Evolutionary conservation across 2,113 vertebrate species (phyloP), one percentile per base, ranked within the genome.

Genomic region (Hemiscyllium ocellatum): DNA sequence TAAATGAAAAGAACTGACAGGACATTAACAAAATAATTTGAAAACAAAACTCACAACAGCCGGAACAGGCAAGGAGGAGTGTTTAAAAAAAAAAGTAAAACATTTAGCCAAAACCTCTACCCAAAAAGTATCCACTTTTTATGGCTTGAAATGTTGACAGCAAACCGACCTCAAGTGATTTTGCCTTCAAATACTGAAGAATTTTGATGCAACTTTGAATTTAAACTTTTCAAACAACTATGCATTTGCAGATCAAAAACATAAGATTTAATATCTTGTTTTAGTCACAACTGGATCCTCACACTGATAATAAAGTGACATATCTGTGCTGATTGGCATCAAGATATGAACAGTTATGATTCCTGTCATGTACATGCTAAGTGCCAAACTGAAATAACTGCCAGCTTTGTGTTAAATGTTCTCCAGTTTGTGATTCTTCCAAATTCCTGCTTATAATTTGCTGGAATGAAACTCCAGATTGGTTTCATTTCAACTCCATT

Each of bases 401-500:
- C 37, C 89, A 93, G 61, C n/a, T 93, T 8, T 37, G 87, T 56
- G 26, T 90, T 90, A 15, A 61, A 17, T 90, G 0, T 61, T 52
- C 52, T 90, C 52, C 52, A 56, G 13, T 90, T 90, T 56, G 26
- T 6, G 87, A 33, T 65, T 56, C 87, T n/a, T 90, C 87, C 87
- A 61, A 90, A 33, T 56, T 90, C 87, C 87, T 65, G 87, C 50
- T 89, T 13, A 56, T 29, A 22, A 61, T 33, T 61, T 37, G 61
- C 15, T 91, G 56, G 89, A 66, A 91, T 37, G 19, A 91, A 91
- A 91, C 89, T 20, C 1, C 0, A 93, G n/a, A 8, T 37, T 93
- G 89, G 17, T 93, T 93, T 33, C 33, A 93, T n/a, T 68, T 93
- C 65, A 93, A 17, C 37, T 66, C 89, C 61, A 93, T 66, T 93